Conservation (phyloP, 2,797 vertebrate genomes). For the Eulemur rubriventer region DNA sequence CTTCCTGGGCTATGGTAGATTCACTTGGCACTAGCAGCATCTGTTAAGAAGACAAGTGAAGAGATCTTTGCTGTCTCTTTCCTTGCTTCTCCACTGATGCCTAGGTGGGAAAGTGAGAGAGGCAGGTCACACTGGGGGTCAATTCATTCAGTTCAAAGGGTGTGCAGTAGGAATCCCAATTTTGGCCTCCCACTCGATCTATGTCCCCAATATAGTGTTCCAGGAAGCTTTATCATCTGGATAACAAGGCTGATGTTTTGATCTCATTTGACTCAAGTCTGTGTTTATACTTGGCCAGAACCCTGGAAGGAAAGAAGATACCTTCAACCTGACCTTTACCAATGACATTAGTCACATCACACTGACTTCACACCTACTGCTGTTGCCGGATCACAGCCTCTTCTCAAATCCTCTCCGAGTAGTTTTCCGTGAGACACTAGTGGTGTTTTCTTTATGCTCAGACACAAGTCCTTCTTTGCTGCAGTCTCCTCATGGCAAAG, state of each 20-base stretch:
- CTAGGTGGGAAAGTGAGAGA: neutral
- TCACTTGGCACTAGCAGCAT: neutral
- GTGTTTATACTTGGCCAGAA: neutral
- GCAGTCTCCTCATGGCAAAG: neutral
- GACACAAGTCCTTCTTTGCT: neutral
- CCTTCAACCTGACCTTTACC: neutral
- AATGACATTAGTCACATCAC: neutral
- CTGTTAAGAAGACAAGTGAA: neutral
- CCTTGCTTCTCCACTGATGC: neutral
- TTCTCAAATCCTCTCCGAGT: neutral
- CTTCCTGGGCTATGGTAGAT: neutral
- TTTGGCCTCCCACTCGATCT: neutral
- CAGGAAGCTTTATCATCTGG: neutral
- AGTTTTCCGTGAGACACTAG: neutral
- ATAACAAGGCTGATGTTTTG: neutral
- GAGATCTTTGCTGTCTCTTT: neutral
- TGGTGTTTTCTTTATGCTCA: neutral
- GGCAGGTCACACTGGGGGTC: neutral
- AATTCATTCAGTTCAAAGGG: neutral
- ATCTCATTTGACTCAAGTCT: neutral
- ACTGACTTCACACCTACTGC: neutral
- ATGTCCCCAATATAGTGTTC: neutral
- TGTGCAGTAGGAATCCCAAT: neutral
- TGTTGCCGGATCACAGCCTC: neutral
- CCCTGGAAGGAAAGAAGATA: neutral